These are phyloP conservation scores for Drosophila setosimentum DNA, from an alignment of 2,888 invertebrate genomes.

Conservation along the genomic window DNA sequence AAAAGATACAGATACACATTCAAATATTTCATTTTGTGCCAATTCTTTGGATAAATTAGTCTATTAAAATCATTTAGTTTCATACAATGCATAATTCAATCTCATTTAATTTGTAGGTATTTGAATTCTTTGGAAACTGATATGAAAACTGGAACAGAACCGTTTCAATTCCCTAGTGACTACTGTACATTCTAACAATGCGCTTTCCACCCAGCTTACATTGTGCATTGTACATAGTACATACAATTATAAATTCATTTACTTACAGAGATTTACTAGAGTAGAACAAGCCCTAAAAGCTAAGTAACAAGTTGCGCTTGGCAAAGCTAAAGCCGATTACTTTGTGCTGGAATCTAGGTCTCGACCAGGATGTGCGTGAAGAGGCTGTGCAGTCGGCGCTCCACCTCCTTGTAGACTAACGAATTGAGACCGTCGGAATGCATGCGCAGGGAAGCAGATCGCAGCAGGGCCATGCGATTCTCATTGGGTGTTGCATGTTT, in stretches of 20 bases:
- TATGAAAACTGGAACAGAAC: background rate
- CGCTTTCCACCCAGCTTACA: conserved; percentile 5
- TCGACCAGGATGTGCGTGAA: conserved; percentile 88
- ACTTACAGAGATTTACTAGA: conserved; percentile 19
- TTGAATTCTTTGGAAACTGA: background rate
- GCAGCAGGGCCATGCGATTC: conserved; percentile 86
- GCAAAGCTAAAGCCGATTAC: conserved; percentile 31
- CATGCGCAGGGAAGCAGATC: conserved; percentile 86
- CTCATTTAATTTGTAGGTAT: background rate
- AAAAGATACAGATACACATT: background rate
- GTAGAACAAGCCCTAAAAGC: conserved; percentile 46
- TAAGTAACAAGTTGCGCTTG: conserved; percentile 54
- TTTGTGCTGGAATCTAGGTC: conserved; percentile 71
- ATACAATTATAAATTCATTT: conserved; percentile 11
- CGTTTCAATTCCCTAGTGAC: background rate
- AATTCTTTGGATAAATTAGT: background rate
- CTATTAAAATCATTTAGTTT: background rate
- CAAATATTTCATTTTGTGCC: background rate
- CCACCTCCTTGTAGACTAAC: conserved; percentile 87
- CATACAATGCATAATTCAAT: background rate
- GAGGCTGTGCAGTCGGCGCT: conserved; percentile 87
- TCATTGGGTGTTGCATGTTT: conserved; percentile 87
- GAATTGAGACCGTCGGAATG: conserved; percentile 88
- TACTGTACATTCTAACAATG: conserved; percentile 32
- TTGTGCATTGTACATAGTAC: conserved; percentile 5